Evolutionary conservation across 2,888 invertebrate genomes (phyloP).

Genomic region (Mystacides longicornis): DNA sequence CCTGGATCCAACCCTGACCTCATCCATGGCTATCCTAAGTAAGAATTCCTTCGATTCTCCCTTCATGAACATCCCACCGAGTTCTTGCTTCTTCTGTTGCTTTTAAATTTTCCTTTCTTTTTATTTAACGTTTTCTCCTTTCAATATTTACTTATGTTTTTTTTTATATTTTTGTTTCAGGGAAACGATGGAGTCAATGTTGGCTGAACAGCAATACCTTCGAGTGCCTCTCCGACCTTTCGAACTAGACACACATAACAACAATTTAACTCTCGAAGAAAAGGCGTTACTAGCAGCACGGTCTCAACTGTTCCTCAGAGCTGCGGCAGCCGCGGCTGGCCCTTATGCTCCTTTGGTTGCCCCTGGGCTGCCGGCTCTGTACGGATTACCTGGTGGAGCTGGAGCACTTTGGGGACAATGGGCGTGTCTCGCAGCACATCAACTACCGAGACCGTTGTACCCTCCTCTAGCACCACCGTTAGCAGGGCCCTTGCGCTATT

Average conservation of each 20-base stretch:
- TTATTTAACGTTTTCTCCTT: neutral
- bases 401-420: slow-evolving; percentile 61
- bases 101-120: neutral
- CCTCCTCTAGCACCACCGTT: slow-evolving; percentile 41
- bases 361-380: slow-evolving; percentile 32
- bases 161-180: slow-evolving; percentile 50
- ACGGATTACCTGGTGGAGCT: slow-evolving; percentile 40
- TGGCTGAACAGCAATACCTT: slow-evolving; percentile 77
- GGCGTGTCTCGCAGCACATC: slow-evolving; percentile 61
- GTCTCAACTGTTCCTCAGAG: slow-evolving; percentile 65
- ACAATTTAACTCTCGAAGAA: slow-evolving; percentile 67
- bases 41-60: slow-evolving; percentile 17
- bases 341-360: slow-evolving; percentile 48
- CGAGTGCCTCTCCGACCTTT: slow-evolving; percentile 71
- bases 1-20: slow-evolving; percentile 22
- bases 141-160: neutral
- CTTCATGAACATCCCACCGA: neutral
- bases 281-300: slow-evolving; percentile 70
- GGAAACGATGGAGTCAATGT: slow-evolving; percentile 85
- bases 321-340: slow-evolving; percentile 57
- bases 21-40: slow-evolving; percentile 25
- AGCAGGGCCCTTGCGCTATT: slow-evolving; percentile 54
- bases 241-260: slow-evolving; percentile 63
- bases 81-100: neutral
- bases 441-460: slow-evolving; percentile 46